Evolutionary conservation across 2,113 vertebrate genomes (phyloP), one percentile per base, ranked within the genome.

Genomic region (Leiothrix lutea): DNA sequence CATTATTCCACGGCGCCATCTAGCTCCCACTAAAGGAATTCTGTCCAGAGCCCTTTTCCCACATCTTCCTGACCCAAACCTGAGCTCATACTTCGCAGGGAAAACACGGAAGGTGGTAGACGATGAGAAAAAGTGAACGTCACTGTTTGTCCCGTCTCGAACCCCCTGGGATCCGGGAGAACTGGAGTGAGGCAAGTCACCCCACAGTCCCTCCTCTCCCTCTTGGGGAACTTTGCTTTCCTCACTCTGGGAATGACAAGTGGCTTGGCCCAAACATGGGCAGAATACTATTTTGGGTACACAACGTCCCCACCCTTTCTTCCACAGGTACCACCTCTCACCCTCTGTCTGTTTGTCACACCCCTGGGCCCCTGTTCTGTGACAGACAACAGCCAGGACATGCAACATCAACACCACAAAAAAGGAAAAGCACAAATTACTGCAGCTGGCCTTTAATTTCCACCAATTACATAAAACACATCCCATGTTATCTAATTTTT

Each of bases 1-100:
- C 86, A 29, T 84, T 94, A 90, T 89, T 47, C 91, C 81, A 87
- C 9, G 80, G 91, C 92, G 86, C 96, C 95, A 97, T 92, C 96
- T 97, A 95, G 86, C 96, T 56, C 83, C 70, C 86, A 5, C 22
- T 2, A 7, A 33, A 54, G 70, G 82, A 77, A 94, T 51, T 14
- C 58, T 79, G 66, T 12, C 50, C 33, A 31, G 1, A 61, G 33
- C 19, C 35, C 60, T 26, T 23, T 4, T 1, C 36, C 61, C 36
- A 2, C 51, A 6, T 9, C 16, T 1, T 28, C 45, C 11, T 6
- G 42, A 35, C 67, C 53, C 79, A 60, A 67, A 84, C n/a, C 20
- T 62, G 5, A 18, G 8, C 50, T 36, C 11, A 0, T 5, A 4
- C 25, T 67, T 78, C 3, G 2, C 67, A 28, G 29, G 36, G 61